phyloP scores from a whole-genome alignment of 1,140 invertebrate genomes.

The Armadillidium nasatum region DNA sequence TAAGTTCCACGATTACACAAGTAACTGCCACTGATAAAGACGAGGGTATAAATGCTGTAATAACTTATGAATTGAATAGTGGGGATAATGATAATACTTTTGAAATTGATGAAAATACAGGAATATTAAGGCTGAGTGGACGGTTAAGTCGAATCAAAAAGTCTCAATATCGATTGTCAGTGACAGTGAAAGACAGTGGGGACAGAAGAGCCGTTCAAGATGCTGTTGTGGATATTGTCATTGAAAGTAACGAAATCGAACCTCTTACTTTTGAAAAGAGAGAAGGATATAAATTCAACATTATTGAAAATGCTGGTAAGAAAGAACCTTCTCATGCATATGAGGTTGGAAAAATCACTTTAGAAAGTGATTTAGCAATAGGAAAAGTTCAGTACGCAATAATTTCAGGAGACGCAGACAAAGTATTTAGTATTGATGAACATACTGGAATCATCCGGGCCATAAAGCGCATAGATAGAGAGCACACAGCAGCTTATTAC shows the following conservation, averaged over 20 bases:
- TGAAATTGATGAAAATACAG: conserved; percentile 67
- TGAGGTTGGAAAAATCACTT: conserved; percentile 69
- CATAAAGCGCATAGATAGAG: conserved; percentile 74
- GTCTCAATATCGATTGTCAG: conserved; percentile 63
- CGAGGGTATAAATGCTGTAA: conserved; percentile 72
- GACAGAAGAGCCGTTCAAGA: conserved; percentile 64
- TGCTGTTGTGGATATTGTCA: conserved; percentile 74
- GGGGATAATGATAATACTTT: conserved; percentile 64
- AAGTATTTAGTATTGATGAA: conserved; percentile 74
- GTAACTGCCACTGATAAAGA: conserved; percentile 74
- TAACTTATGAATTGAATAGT: conserved; percentile 69
- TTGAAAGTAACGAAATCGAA: conserved; percentile 57
- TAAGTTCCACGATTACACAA: conserved; percentile 63
- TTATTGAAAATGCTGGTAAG: conserved; percentile 67
- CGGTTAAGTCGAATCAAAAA: conserved; percentile 61
- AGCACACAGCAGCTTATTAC: conserved; percentile 68
- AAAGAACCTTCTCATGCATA: conserved; percentile 56
- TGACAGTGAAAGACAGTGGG: conserved; percentile 73
- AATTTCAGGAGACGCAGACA: conserved; percentile 70
- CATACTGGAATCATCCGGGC: conserved; percentile 72
- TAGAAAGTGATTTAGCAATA: conserved; percentile 51
- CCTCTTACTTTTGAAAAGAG: conserved; percentile 42
- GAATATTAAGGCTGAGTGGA: conserved; percentile 63
- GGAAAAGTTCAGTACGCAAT: conserved; percentile 67
- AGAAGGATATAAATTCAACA: conserved; percentile 68